These are phyloP conservation scores for Ischnura elegans DNA, from an alignment of 2,888 invertebrate genomes.

Conservation along the genomic window DNA sequence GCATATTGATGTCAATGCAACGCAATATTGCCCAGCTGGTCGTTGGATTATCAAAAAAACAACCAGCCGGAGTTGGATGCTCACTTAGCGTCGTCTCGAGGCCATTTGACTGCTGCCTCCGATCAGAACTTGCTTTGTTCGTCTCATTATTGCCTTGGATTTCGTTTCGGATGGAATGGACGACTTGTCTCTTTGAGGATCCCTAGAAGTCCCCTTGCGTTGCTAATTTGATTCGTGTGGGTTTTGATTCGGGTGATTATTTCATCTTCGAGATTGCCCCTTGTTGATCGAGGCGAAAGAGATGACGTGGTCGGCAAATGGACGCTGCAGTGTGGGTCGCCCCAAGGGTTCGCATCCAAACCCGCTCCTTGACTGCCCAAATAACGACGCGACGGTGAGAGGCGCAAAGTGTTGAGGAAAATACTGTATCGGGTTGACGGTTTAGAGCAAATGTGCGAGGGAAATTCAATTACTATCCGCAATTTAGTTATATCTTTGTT, in stretches of 20 bases:
- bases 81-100: not conserved
- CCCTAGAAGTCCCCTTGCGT: not conserved
- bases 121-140: not conserved
- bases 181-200: not conserved
- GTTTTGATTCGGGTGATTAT: conserved; percentile 44
- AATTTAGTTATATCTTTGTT: too few relatives aligned
- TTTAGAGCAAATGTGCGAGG: too few relatives aligned
- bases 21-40: too few relatives aligned
- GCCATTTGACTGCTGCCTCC: not conserved
- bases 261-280: conserved; percentile 28
- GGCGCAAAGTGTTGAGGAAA: too few relatives aligned
- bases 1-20: too few relatives aligned
- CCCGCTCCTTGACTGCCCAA: not conserved
- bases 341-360: not conserved
- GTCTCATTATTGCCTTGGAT: conserved; percentile 29
- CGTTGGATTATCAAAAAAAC: too few relatives aligned
- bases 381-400: too few relatives aligned
- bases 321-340: not conserved
- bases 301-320: conserved; percentile 21
- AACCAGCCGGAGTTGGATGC: not conserved
- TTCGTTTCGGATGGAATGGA: not conserved
- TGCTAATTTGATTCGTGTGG: conserved; percentile 27
- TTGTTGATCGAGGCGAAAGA: not conserved
- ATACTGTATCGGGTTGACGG: too few relatives aligned
- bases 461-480: too few relatives aligned